Percentiles rank a stretch among this genome's conserved stretches.
These are phyloP conservation scores for Paratilapia polleni DNA, from an alignment of 2,113 vertebrate genomes.

Conservation along the genomic window DNA sequence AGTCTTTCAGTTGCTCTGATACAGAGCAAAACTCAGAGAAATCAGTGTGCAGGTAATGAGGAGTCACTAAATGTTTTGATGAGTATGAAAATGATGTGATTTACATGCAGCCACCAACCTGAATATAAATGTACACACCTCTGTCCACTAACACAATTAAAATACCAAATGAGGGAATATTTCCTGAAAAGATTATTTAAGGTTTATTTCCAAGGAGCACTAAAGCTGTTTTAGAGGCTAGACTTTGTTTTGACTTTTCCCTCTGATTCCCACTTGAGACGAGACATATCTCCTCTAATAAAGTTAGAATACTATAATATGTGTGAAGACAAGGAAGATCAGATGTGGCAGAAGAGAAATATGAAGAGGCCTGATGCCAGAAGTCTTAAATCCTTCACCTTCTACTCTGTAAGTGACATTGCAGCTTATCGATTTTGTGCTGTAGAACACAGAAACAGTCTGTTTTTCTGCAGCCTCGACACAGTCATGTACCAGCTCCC, in stretches of 20 bases:
- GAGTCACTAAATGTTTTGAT: not conserved
- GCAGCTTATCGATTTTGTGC: not conserved
- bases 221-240: not conserved
- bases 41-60: not conserved
- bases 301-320: not conserved
- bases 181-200: not conserved
- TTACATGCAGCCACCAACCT: not conserved
- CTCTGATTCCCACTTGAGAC: not conserved
- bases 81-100: not conserved
- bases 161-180: not conserved
- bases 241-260: too few species aligned
- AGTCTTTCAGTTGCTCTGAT: not conserved
- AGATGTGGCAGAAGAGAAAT: not conserved
- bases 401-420: constrained; percentile 3
- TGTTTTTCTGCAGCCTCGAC: not conserved
- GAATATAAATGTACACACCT: not conserved
- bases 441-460: constrained; percentile 35
- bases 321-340: not conserved
- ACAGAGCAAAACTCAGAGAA: not conserved
- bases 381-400: constrained; percentile 41
- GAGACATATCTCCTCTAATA: not conserved
- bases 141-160: not conserved
- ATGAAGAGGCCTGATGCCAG: not conserved
- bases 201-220: not conserved
- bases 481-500: constrained; percentile 49